Conservation (phyloP, 2,888 invertebrate genomes). For the Melanotus villosus region DNA sequence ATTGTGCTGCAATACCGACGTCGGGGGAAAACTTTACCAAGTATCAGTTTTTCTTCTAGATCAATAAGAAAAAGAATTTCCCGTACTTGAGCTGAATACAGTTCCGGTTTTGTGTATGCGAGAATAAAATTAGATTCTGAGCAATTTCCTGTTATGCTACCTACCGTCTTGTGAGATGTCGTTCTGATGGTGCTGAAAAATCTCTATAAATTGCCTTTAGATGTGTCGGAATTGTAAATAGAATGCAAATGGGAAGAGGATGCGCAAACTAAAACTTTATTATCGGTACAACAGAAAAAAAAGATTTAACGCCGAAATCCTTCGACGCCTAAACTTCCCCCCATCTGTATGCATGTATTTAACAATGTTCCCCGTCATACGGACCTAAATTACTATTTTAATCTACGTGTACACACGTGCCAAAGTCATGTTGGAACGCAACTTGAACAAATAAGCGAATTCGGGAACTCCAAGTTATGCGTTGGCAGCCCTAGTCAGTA, state of each 20-base stretch:
- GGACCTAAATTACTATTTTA: slow-evolving; percentile 22
- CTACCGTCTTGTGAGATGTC: slow-evolving; percentile 8
- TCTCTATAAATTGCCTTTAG: slow-evolving; percentile 7
- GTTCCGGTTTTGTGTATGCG: slow-evolving; percentile 30
- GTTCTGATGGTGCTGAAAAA: slow-evolving; percentile 20
- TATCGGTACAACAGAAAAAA: no score
- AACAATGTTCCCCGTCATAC: neutral
- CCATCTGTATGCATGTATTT: no score
- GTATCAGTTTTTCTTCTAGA: slow-evolving; percentile 30
- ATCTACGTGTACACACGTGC: slow-evolving; percentile 35
- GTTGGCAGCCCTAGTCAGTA: slow-evolving; percentile 50
- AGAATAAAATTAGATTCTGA: slow-evolving; percentile 35
- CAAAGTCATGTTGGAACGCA: slow-evolving; percentile 36
- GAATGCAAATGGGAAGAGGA: neutral
- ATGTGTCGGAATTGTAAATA: neutral
- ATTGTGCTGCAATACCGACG: slow-evolving; percentile 34
- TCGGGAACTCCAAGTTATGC: slow-evolving; percentile 47
- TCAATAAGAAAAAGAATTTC: slow-evolving; percentile 38
- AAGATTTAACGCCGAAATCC: no score
- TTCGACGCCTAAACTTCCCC: no score
- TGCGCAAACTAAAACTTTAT: no score
- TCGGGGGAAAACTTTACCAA: slow-evolving; percentile 32
- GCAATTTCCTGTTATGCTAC: slow-evolving; percentile 28
- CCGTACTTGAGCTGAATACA: slow-evolving; percentile 28
- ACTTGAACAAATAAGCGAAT: slow-evolving; percentile 47